Evolutionary conservation across 2,888 invertebrate species (phyloP), one percentile per base, ranked within the genome.

Genomic region (Drosophila lacicola): DNA sequence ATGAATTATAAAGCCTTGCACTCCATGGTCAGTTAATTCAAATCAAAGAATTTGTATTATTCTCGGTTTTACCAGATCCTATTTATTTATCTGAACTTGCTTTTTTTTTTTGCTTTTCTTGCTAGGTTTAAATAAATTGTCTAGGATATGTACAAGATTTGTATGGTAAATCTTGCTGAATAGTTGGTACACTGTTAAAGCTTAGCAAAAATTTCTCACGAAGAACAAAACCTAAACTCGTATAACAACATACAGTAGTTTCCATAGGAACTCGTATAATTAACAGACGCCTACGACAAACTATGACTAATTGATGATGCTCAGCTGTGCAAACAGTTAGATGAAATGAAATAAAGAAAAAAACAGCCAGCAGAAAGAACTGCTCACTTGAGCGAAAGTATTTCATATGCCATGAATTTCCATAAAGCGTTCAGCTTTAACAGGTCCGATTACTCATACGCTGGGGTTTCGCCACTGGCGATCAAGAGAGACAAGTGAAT

Each of bases 321-420:
- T 65, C 47, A 49, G 50, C 58, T 51, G 34, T n/a, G 50, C 33
- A 49, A 58, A 33, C 58, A 70, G 47, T 37, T 42, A 41, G 57
- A 58, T 37, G 36, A 14, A 25, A 64, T 34, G 17, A 17, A 33
- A 33, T n/a, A 46, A 4, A 49, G 19, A 21, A 54, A 49, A 13
- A 19, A 39, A 53, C 29, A 21, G 10, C 4, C 3, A 46, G 29
- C 29, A 39, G 11, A 34, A 56, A 61, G 39, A 67, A 51, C 73
- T 53, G 33, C 63, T 10, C 61, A 70, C 54, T 78, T 56, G 54
- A 82, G 82, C 85, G 88, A 83, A 85, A 83, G 83, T 74, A 71
- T 79, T 88, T 84, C 78, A 54, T 70, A 70, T 54, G 74, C 82
- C 82, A 87, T 84, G 56, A 83, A 83, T 83, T 88, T 84, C 68